Evolutionary conservation across 2,888 invertebrate species (phyloP).

Genomic region (Cyaniris semiargus): DNA sequence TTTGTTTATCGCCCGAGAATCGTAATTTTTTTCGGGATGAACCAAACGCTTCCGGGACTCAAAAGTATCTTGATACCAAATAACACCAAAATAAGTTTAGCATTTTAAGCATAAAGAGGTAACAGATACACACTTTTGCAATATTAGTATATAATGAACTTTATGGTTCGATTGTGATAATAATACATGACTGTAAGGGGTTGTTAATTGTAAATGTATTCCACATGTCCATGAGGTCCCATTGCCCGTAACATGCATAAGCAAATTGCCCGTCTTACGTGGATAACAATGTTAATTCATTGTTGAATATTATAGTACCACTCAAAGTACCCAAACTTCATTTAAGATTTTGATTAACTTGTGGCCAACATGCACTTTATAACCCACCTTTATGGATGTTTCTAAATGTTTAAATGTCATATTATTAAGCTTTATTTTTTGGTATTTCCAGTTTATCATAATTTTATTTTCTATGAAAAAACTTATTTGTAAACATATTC

Average conservation of each 20-base stretch:
- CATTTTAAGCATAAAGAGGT: too few species aligned
- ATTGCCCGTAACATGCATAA: conserved; percentile 48
- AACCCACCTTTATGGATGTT: background rate
- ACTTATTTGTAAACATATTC: too few species aligned
- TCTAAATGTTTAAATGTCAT: background rate
- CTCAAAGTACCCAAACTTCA: conserved; percentile 74
- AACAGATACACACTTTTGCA: background rate
- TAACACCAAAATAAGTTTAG: too few species aligned
- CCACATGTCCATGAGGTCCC: background rate
- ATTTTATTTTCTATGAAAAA: too few species aligned
- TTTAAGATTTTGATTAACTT: conserved; percentile 69
- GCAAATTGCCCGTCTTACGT: conserved; percentile 50
- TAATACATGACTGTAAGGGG: background rate
- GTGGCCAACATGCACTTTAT: conserved; percentile 39
- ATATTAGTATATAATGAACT: background rate
- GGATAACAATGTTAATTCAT: conserved; percentile 55
- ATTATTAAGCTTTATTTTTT: background rate
- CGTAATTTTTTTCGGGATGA: too few species aligned
- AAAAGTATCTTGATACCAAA: too few species aligned
- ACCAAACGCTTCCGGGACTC: too few species aligned
- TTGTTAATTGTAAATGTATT: background rate
- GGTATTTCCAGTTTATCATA: background rate
- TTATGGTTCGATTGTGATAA: background rate
- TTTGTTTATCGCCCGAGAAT: too few species aligned
- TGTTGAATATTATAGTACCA: conserved; percentile 75